Conservation (phyloP, 2,797 vertebrate species). For the Bradypodion pumilum region DNA sequence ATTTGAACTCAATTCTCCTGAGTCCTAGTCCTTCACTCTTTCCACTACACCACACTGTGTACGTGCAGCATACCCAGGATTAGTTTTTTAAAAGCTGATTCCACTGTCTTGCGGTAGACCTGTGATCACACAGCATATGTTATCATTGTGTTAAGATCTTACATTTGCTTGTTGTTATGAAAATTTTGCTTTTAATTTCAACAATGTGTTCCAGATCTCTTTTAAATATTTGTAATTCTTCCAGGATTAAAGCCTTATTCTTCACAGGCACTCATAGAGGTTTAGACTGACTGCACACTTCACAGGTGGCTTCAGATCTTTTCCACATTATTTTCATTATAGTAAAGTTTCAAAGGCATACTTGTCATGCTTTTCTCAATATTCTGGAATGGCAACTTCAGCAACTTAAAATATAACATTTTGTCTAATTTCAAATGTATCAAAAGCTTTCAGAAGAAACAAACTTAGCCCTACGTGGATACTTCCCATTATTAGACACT, state of each 20-base stretch:
- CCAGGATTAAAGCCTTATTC: conserved; percentile 1
- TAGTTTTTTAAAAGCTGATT: neutral
- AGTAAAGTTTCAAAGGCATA: neutral
- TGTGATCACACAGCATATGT: neutral
- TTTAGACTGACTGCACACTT: conserved; percentile 4
- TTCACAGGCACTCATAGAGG: neutral
- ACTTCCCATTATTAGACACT: conserved; percentile 26
- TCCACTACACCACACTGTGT: no score
- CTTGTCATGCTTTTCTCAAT: neutral
- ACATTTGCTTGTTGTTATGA: neutral
- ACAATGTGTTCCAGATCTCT: neutral
- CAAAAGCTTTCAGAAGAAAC: conserved; percentile 25
- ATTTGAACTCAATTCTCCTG: no score
- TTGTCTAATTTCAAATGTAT: conserved; percentile 15
- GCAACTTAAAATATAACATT: neutral
- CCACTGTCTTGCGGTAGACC: neutral
- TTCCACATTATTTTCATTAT: neutral
- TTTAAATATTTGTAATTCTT: neutral
- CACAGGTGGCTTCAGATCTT: conserved; percentile 6
- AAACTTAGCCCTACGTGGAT: conserved; percentile 24
- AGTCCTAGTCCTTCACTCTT: no score
- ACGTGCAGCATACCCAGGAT: no score
- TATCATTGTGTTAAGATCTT: neutral
- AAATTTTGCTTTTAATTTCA: neutral
- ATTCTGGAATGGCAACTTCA: neutral